Conservation (phyloP, 64 coral and sea anemone species). For the Porites australiensis region DNA sequence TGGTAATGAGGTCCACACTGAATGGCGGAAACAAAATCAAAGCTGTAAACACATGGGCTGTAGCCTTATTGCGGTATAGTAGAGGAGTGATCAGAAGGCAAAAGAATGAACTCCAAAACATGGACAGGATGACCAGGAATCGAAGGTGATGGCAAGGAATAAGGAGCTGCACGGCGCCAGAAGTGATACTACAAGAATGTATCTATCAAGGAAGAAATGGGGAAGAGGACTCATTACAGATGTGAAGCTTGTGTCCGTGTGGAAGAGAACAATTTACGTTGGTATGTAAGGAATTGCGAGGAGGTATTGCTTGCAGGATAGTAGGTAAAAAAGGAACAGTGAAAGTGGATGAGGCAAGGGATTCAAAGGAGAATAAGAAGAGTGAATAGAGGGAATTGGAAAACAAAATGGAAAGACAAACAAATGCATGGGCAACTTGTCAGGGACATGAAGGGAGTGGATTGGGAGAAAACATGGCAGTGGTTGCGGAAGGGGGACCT, state of each 20-base stretch:
- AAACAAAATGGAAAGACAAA: not conserved
- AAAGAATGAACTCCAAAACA: too few species aligned
- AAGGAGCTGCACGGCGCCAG: too few species aligned
- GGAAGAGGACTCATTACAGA: conserved; percentile 29
- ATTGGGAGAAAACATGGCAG: not conserved
- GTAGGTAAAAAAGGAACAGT: conserved; percentile 1
- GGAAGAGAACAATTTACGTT: conserved; percentile 31
- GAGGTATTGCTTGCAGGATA: not conserved
- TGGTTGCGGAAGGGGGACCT: not conserved
- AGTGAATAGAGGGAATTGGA: not conserved
- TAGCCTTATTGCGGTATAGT: not conserved
- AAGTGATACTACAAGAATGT: not conserved
- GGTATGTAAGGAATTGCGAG: not conserved
- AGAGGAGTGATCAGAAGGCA: not conserved
- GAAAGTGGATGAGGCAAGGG: not conserved
- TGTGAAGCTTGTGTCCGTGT: not conserved
- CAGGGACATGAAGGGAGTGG: not conserved
- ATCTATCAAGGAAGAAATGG: not conserved
- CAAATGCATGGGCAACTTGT: not conserved
- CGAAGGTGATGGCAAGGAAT: too few species aligned
- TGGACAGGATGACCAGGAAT: too few species aligned
- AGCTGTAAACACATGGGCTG: not conserved
- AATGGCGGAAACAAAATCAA: not conserved
- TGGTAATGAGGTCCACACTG: conserved; percentile 1
- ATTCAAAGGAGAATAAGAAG: not conserved